Base-by-base conservation (phyloP, 1,140 invertebrate genomes). In the Diplogasteroides magnus region DNA sequence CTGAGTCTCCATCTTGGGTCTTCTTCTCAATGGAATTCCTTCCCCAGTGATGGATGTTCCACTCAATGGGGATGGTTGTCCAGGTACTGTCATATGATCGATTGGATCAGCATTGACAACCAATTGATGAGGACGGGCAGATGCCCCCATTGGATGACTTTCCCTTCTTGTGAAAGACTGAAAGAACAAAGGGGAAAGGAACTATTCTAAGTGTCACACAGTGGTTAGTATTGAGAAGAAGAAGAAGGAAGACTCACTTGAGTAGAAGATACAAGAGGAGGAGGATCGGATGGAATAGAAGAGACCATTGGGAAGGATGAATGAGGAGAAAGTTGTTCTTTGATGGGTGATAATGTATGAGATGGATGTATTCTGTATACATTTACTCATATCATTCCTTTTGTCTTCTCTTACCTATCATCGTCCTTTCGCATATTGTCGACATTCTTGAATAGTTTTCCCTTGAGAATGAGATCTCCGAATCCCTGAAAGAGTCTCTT, bases 401-500 rank as follows among this genome's bases (percentile, higher is more conserved):
- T 26, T 28, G 25, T 27, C 2, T 14, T 14, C 23, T n/a, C 26
- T 23, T 11, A 60, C 19, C 19, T 23, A 60, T 23, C 11, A 25
- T 27, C 23, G 58, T 11, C 57, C n/a, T 55, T 28, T 11, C 73
- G 73, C 48, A 74, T 31, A 61, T 72, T 61, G 27, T 74, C 74
- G 37, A 75, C 62, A 70, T 83, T 83, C 61, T 84, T 80, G 92
- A 97, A 97, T 77, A 97, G 94, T 84, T 95, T 95, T 55, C 96
- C 96, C 48, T 92, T 96, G 2, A 94, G 97, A 79, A 98, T 98
- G 27, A 98, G 89, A 11, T 93, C 88, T 55, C 95, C 96, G 86
- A 98, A 98, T 77, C 96, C 94, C 37, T 48, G 6, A 6, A 48
- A 48, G 6, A 6, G 19, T 11, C 19, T 6, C 19, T 48, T 48